Percentiles rank a stretch among this genome's conserved stretches.
Evolutionary conservation across 2,113 vertebrate species (phyloP).

Genomic region (Echinops telfairi): DNA sequence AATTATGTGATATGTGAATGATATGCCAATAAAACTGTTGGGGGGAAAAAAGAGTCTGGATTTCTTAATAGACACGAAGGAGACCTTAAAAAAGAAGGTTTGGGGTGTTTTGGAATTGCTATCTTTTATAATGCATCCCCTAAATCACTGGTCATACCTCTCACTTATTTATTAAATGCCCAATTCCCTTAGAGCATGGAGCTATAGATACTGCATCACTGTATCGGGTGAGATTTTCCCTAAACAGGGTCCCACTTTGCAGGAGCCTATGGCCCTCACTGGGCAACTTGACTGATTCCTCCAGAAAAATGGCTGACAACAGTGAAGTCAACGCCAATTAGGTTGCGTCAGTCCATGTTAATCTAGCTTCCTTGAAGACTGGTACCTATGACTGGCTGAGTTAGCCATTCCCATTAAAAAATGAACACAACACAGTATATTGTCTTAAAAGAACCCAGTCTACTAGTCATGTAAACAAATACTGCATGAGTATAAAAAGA

Average conservation of each 20-base stretch:
- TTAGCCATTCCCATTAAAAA: conserved; percentile 23
- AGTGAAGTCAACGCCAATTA: not conserved
- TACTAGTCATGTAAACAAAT: not conserved
- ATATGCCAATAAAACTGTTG: no score
- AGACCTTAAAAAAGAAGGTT: not conserved
- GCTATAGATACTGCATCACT: not conserved
- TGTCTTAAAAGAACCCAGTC: not conserved
- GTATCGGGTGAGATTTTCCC: not conserved
- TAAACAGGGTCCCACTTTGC: not conserved
- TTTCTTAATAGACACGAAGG: conserved; percentile 9
- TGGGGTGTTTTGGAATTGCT: no score
- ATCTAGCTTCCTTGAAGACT: not conserved
- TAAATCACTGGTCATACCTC: not conserved
- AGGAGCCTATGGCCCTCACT: not conserved
- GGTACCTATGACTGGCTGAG: not conserved
- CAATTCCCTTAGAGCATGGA: not conserved
- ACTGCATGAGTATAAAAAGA: not conserved
- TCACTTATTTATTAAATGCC: not conserved
- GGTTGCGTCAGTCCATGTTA: not conserved
- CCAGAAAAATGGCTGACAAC: not conserved
- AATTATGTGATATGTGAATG: no score
- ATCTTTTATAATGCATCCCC: not conserved
- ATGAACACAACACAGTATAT: not conserved
- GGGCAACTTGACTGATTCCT: not conserved
- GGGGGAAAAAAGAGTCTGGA: not conserved